Base-by-base conservation (phyloP, 2,113 vertebrate species). In the Sturnira hondurensis region DNA sequence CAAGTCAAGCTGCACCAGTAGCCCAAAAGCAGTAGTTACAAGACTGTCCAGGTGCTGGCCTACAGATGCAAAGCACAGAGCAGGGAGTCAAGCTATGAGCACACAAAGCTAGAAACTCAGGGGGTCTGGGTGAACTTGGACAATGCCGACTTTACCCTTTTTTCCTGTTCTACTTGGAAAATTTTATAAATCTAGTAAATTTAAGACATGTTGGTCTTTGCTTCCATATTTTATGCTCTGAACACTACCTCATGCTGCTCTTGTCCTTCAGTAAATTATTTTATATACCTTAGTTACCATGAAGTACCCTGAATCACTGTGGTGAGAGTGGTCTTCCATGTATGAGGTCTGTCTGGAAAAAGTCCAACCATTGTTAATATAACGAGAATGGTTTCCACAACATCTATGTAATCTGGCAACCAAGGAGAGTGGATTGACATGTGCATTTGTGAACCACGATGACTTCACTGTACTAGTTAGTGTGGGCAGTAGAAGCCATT, bases 241-340 rank as follows among this genome's bases (percentile, higher is more conserved):
- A 96, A 63, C 58, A 95, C 82, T 45, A 80, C 50, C 41, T 92
- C 61, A 85, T 31, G 89, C 45, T 56, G n/a, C 43, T 95, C 58
- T 74, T 13, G 82, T 95, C 22, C n/a, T 92, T 83, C n/a, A 43
- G 47, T 61, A 78, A 83, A 95, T 58, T 95, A 89, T 90, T 94
- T 78, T 89, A 50, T 78, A 91, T 82, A 50, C 38, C 63, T 96
- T 95, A 85, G 86, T 94, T 94, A 93, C 76, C 52, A 90, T 12
- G 36, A 81, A 81, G 67, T 92, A 16, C 16, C 88, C 77, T 74
- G 61, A 77, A 87, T 91, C 86, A 89, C 80, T 86, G 86, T 56
- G 50, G 9, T 73, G 47, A 56, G 91, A 91, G 89, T 4, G 11
- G 50, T 89, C 70, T 86, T 65, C 63, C 58, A 68, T 24, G 24